phyloP scores from a whole-genome alignment of 2,888 invertebrate species.

The Sinotaia quadrata region DNA sequence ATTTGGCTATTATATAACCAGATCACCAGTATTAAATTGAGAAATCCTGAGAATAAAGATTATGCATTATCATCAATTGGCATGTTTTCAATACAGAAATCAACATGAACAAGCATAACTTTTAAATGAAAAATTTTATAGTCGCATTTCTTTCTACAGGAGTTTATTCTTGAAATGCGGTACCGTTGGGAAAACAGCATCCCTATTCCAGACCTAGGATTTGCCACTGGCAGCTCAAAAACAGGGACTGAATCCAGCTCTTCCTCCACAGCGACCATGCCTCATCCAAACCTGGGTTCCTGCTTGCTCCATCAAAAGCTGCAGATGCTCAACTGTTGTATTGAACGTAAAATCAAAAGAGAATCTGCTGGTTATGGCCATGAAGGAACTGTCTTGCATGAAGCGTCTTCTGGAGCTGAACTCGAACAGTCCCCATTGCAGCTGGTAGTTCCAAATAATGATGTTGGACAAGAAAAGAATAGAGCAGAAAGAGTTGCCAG shows the following conservation, averaged over 20 bases:
- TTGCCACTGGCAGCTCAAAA: slow-evolving; percentile 76
- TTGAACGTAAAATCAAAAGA: slow-evolving; percentile 73
- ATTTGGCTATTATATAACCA: too few relatives aligned
- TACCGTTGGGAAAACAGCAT: slow-evolving; percentile 84
- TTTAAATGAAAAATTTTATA: not conserved
- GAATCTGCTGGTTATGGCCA: slow-evolving; percentile 50
- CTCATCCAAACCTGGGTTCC: slow-evolving; percentile 86
- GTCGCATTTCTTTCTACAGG: slow-evolving; percentile 66
- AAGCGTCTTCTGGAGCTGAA: slow-evolving; percentile 25
- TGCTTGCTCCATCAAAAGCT: slow-evolving; percentile 96
- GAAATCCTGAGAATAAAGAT: too few relatives aligned
- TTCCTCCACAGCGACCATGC: not conserved
- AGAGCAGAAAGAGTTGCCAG: slow-evolving; percentile 20
- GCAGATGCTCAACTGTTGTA: slow-evolving; percentile 79
- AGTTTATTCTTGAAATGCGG: slow-evolving; percentile 90
- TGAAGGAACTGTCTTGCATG: slow-evolving; percentile 32
- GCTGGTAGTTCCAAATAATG: slow-evolving; percentile 18
- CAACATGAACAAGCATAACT: not conserved
- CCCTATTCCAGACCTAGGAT: slow-evolving; percentile 74
- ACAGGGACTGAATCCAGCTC: not conserved
- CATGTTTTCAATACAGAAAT: too few relatives aligned
- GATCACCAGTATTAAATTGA: too few relatives aligned
- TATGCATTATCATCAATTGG: too few relatives aligned
- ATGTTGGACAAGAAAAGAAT: not conserved
- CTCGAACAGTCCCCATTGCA: not conserved